A percentile compares a stretch with the other conserved stretches of the same genome.
These are phyloP conservation scores for Lepilemur ruficaudatus DNA, from an alignment of 2,797 vertebrate species.

Conservation along the genomic window DNA sequence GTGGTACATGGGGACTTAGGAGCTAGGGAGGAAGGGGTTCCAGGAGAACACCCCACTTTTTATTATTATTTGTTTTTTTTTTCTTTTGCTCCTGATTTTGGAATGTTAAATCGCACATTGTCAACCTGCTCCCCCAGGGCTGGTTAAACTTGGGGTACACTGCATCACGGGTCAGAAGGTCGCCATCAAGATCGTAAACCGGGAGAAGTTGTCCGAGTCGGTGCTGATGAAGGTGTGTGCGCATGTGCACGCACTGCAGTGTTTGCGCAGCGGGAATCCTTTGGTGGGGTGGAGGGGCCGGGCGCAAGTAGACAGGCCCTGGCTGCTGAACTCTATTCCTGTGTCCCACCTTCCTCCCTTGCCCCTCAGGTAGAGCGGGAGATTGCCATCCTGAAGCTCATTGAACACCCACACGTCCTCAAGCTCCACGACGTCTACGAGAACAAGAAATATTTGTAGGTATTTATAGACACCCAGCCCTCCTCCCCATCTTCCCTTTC, in stretches of 20 bases:
- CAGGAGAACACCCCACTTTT: neutral
- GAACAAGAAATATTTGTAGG: constrained; percentile 98
- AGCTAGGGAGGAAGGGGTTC: neutral
- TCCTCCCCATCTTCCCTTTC: neutral
- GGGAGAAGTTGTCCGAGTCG: constrained; percentile 95
- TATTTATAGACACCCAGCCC: constrained; percentile 84
- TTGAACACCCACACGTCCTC: constrained; percentile 95
- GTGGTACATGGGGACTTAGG: neutral
- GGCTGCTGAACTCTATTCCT: neutral
- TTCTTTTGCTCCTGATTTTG: neutral
- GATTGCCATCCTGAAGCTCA: constrained; percentile 96
- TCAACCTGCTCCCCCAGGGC: constrained; percentile 81
- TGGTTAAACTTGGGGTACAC: constrained; percentile 94
- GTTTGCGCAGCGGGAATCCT: no score
- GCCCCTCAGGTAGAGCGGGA: constrained; percentile 92
- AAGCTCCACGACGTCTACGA: constrained; percentile 97
- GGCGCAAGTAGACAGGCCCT: neutral
- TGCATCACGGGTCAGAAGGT: constrained; percentile 96
- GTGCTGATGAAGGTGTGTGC: constrained; percentile 94
- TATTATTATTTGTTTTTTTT: no score
- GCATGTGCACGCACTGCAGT: accelerated
- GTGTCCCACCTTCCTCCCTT: neutral
- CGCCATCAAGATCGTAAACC: constrained; percentile 97
- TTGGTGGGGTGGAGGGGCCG: neutral
- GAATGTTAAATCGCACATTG: neutral